These are phyloP conservation scores for Callocephalon fimbriatum DNA, from an alignment of 2,113 vertebrate genomes.

Conservation along the genomic window DNA sequence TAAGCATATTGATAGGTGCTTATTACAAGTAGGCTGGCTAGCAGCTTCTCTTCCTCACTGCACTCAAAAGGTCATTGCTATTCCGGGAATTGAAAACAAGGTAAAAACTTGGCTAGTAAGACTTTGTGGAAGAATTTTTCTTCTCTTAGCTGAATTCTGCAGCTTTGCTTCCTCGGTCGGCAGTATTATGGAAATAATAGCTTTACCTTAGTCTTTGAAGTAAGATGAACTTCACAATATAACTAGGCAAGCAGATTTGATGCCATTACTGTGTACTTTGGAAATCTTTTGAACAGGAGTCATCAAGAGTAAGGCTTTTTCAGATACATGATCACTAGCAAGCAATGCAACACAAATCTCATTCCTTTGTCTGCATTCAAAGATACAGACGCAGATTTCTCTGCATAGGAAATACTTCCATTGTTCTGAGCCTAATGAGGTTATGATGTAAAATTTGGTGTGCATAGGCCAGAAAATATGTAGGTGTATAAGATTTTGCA, in stretches of 20 bases:
- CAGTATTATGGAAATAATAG: background rate
- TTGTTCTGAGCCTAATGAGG: background rate
- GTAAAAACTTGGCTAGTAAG: background rate
- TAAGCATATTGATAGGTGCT: background rate
- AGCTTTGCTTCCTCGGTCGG: background rate
- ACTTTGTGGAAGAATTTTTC: background rate
- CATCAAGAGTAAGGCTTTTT: background rate
- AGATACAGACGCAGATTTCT: background rate
- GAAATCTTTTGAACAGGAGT: background rate
- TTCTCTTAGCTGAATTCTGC: background rate
- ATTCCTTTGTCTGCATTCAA: background rate
- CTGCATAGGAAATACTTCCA: background rate
- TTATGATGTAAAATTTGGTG: background rate
- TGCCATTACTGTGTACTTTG: background rate
- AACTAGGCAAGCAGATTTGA: background rate
- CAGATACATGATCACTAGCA: background rate
- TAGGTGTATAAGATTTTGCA: background rate
- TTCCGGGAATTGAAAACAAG: constrained; percentile 35
- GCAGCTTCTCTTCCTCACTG: background rate
- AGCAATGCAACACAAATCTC: background rate
- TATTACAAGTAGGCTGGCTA: background rate
- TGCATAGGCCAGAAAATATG: background rate
- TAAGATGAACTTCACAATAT: background rate
- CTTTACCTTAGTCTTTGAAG: background rate
- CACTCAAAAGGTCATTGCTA: constrained; percentile 45